Base-by-base conservation (phyloP, 2,888 invertebrate genomes). In the Bellardia bayeri region DNA sequence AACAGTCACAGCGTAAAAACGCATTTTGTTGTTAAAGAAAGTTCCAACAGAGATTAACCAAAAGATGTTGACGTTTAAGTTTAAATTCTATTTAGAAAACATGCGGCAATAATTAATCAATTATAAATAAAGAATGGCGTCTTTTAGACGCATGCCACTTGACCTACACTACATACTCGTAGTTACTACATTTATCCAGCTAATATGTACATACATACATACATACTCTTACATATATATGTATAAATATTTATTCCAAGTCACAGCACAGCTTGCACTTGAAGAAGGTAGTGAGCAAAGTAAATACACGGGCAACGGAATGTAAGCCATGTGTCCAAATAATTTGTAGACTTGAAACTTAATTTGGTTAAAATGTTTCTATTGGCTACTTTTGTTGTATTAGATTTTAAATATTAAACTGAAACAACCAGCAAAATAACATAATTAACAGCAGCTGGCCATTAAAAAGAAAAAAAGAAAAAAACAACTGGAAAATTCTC, bases 91-190 rank as follows among this genome's bases (percentile, higher is more conserved):
- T 51, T 78, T 84, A 30, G 56, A 56, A 72, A 71, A 71, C 81
- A 74, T 72, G 81, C 76, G 30, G 54, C 66, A n/a, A 63, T 78
- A 87, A 87, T 85, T 85, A 87, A 85, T 87, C 82, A 85, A 64
- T 75, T 82, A 69, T 40, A 58, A 69, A 69, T 40, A 58, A 69
- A 66, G 61, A 84, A 78, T 69, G 84, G 81, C 87, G 78, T 78
- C 81, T 74, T 45, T 42, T 45, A 71, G 83, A 83, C 75, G 84
- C 81, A 78, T 76, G 87, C 37, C 76, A 71, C 1, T 30, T 13
- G 33, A 56, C 66, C 72, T 54, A 40, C 54, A 82, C 23, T 23
- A 23, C 33, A 58, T 16, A 30, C 11, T 68, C 7, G 5, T 13
- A 30, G 33, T 6, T 58, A 30, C 4, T 14, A 6, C n/a, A 11